Conservation (phyloP, 2,888 invertebrate species). For the Boloria euphrosyne region DNA sequence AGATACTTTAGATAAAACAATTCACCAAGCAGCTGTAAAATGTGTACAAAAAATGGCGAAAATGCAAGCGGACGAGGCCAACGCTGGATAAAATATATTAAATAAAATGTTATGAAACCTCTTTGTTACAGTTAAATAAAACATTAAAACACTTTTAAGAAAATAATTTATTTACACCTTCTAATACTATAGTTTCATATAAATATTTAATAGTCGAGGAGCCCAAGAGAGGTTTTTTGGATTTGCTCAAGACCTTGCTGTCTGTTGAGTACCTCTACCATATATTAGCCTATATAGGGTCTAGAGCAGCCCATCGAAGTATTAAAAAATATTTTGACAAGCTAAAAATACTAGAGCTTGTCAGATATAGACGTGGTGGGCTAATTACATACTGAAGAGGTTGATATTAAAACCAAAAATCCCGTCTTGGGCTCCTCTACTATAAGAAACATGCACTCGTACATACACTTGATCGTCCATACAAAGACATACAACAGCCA, state of each 20-base stretch:
- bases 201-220: constrained; percentile 51
- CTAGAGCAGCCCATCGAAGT: too few relatives aligned
- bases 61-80: constrained; percentile 57
- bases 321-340: too few relatives aligned
- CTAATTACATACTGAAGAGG: too few relatives aligned
- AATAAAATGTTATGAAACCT: constrained; percentile 1
- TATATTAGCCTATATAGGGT: too few relatives aligned
- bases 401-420: too few relatives aligned
- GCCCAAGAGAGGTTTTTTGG: too few relatives aligned
- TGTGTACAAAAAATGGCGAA: constrained; percentile 82
- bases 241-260: too few relatives aligned
- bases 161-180: constrained; percentile 73
- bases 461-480: constrained; percentile 37
- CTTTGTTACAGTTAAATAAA: constrained; percentile 29
- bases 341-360: too few relatives aligned
- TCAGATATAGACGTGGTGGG: too few relatives aligned
- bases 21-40: constrained; percentile 90
- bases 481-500: constrained; percentile 33
- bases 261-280: too few relatives aligned
- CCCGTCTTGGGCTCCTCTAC: too few relatives aligned
- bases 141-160: constrained; percentile 45
- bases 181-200: constrained; percentile 63
- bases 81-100: constrained; percentile 53
- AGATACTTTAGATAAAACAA: constrained; percentile 89
- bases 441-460: constrained; percentile 41